A percentile compares a stretch with the other conserved stretches of the same genome.
These are phyloP conservation scores for Lophotis ruficrista DNA, from an alignment of 2,113 vertebrate genomes.

Conservation along the genomic window DNA sequence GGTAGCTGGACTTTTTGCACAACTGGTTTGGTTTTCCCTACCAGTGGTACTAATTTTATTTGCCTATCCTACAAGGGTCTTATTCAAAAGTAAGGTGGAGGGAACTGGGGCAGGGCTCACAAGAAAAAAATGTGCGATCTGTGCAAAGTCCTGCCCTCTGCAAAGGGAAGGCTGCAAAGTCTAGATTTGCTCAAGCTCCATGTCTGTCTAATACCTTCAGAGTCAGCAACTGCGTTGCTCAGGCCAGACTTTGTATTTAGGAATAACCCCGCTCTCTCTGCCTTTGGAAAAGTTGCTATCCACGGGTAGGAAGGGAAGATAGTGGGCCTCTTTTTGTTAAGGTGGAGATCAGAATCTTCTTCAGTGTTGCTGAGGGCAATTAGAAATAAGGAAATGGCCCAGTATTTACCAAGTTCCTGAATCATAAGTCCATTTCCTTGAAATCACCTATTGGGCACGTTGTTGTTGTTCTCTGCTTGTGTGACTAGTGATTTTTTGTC, in stretches of 20 bases:
- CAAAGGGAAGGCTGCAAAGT: neutral
- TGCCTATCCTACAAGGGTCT: neutral
- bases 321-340: neutral
- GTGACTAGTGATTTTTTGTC: neutral
- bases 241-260: neutral
- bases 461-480: fast-evolving
- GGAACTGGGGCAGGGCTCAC: neutral
- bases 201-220: neutral
- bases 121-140: neutral
- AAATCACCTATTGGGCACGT: neutral
- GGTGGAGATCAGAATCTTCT: neutral
- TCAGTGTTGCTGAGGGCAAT: neutral
- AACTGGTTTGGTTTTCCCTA: neutral
- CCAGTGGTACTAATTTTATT: neutral
- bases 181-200: neutral
- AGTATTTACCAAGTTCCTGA: neutral
- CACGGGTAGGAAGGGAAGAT: fast-evolving
- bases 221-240: neutral
- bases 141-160: neutral
- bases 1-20: neutral
- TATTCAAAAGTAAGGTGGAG: neutral
- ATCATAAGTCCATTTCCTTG: neutral
- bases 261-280: neutral
- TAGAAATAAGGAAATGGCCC: neutral
- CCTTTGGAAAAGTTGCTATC: neutral